These are phyloP conservation scores for Emydocephalus ijimae DNA, from an alignment of 2,113 vertebrate genomes.

Conservation along the genomic window DNA sequence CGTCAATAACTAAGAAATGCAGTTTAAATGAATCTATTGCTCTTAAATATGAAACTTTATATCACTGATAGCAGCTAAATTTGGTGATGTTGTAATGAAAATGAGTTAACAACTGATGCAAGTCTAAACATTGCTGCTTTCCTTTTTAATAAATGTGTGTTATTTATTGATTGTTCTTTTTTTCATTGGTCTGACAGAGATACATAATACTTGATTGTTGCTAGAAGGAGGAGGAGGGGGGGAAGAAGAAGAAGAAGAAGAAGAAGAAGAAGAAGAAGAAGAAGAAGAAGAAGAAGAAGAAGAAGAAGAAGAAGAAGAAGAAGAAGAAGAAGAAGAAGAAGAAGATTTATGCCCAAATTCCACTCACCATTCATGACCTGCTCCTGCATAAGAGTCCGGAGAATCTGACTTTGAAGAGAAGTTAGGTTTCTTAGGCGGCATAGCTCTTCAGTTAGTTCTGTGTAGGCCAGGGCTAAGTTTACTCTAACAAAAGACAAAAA, in stretches of 20 bases:
- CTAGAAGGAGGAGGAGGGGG: not conserved
- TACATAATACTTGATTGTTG: not conserved
- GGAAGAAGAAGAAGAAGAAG: accelerated
- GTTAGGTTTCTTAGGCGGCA: conserved; percentile 84
- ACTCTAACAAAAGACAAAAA: conserved; percentile 70
- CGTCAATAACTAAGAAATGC: not conserved
- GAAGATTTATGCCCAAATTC: not conserved
- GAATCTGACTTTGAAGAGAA: conserved; percentile 88
- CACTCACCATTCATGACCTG: conserved; percentile 67
- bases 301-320: too few relatives aligned
- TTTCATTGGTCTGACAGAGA: not conserved
- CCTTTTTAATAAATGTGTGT: not conserved
- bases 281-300: too few relatives aligned
- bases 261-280: too few relatives aligned
- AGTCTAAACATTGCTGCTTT: not conserved
- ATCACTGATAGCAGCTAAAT: not conserved
- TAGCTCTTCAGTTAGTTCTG: conserved; percentile 92
- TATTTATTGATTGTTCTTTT: not conserved
- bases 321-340: too few relatives aligned
- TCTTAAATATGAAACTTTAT: not conserved
- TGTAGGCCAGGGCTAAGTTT: conserved; percentile 94
- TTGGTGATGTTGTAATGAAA: not conserved
- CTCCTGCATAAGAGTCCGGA: conserved; percentile 88
- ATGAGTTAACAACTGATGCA: not conserved
- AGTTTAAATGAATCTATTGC: not conserved